These are phyloP conservation scores for Myocastor coypus DNA, from an alignment of 2,113 vertebrate genomes.

Conservation along the genomic window DNA sequence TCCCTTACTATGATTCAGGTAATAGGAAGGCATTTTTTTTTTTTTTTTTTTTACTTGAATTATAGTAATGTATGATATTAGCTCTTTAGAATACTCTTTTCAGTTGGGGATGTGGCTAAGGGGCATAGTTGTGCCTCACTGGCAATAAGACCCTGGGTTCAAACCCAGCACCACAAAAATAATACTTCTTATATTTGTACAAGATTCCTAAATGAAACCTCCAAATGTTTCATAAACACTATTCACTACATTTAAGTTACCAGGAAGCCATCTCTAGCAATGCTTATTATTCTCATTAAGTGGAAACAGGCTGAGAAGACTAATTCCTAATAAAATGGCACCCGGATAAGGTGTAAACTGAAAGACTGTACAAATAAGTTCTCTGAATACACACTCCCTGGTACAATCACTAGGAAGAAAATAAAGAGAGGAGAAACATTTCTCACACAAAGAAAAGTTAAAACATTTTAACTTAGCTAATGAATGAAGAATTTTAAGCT, in stretches of 20 bases:
- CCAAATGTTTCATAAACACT: background rate
- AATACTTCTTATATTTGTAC: background rate
- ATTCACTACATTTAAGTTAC: constrained; percentile 31
- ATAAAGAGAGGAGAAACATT: background rate
- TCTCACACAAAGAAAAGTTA: background rate
- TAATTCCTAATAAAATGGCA: constrained; percentile 43
- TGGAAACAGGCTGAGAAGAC: background rate
- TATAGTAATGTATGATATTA: background rate
- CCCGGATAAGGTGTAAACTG: background rate
- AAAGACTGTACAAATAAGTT: background rate
- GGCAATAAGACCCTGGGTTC: no score
- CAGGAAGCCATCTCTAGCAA: background rate
- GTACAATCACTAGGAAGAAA: background rate
- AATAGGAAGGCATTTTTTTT: background rate
- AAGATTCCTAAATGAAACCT: background rate
- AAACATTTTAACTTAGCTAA: background rate
- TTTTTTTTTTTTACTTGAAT: background rate
- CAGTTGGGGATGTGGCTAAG: no score
- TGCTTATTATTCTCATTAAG: constrained; percentile 18
- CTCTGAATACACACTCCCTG: background rate
- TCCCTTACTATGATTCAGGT: background rate
- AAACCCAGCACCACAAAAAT: no score
- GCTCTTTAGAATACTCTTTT: constrained; percentile 2
- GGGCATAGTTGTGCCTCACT: no score
- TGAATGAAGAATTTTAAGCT: constrained; percentile 29